phyloP scores from a whole-genome alignment of 2,888 invertebrate species.

The Dasypogon diadema region DNA sequence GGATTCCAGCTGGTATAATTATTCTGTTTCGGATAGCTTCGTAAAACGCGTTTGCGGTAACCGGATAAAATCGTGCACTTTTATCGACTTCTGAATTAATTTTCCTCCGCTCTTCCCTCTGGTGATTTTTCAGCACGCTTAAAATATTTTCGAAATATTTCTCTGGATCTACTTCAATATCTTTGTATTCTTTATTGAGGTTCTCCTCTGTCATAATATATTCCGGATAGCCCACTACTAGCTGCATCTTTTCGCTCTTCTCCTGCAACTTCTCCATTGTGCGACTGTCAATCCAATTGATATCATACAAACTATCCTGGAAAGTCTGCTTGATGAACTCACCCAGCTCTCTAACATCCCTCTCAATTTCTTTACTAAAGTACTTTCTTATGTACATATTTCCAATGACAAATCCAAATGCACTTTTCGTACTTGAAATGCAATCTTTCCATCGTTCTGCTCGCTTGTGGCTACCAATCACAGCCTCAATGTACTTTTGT shows the following conservation, averaged over 20 bases:
- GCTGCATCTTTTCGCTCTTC: constrained; percentile 90
- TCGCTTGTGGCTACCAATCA: not conserved
- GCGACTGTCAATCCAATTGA: constrained; percentile 93
- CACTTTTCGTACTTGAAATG: not conserved
- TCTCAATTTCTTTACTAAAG: constrained; percentile 71
- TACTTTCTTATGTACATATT: constrained; percentile 71
- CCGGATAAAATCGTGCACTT: constrained; percentile 82
- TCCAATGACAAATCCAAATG: not conserved
- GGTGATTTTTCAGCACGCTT: constrained; percentile 70
- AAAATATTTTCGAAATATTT: constrained; percentile 84
- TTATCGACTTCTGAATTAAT: constrained; percentile 75
- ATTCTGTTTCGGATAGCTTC: constrained; percentile 89
- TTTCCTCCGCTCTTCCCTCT: constrained; percentile 74
- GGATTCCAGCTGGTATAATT: constrained; percentile 93
- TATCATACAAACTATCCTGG: constrained; percentile 81
- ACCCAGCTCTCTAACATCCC: constrained; percentile 85
- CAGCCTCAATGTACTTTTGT: not conserved
- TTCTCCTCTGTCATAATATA: constrained; percentile 83
- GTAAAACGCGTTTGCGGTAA: constrained; percentile 91
- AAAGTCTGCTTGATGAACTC: constrained; percentile 86
- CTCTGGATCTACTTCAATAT: constrained; percentile 74
- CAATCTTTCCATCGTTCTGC: constrained; percentile 30
- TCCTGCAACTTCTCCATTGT: constrained; percentile 84
- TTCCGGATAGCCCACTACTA: constrained; percentile 94
- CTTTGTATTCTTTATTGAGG: constrained; percentile 84